A percentile compares a stretch with the other conserved stretches of the same genome.
These are phyloP conservation scores for Mastigias papua DNA, from an alignment of 30 jellyfish, hydroid and myxozoan species.

Conservation along the genomic window DNA sequence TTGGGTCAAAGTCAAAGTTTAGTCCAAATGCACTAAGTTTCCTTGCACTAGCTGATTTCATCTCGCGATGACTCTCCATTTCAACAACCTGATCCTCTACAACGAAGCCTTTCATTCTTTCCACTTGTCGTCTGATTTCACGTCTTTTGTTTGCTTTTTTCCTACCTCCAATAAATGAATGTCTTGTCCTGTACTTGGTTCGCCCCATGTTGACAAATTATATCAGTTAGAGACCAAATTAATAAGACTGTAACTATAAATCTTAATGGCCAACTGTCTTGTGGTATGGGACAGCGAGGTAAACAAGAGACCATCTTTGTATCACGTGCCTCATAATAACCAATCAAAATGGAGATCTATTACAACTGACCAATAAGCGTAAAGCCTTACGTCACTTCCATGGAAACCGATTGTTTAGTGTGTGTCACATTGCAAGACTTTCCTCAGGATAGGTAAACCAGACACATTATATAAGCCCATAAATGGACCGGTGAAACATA, in stretches of 20 bases:
- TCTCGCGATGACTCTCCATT: not conserved
- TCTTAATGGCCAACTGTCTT: not conserved
- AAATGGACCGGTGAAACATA: not conserved
- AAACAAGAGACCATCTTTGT: not conserved
- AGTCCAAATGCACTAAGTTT: slow-evolving; percentile 16
- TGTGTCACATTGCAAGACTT: not conserved
- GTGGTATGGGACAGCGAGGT: not conserved
- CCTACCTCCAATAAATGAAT: not conserved
- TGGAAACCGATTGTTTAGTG: not conserved
- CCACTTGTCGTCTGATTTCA: not conserved
- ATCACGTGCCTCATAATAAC: not conserved
- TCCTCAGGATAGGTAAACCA: not conserved
- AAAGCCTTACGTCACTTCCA: not conserved
- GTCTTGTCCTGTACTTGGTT: not conserved
- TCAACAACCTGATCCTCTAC: not conserved
- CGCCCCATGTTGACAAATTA: not conserved
- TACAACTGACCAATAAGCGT: not conserved
- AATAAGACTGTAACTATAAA: not conserved
- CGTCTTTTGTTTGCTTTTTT: not conserved
- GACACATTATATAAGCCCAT: not conserved
- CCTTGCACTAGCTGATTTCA: slow-evolving; percentile 27
- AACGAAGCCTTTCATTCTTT: not conserved
- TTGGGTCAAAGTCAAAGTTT: not conserved
- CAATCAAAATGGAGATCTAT: not conserved
- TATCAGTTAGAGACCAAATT: not conserved